A percentile compares a stretch with the other conserved stretches of the same genome.
Conservation (phyloP, 2,113 vertebrate species). For the Silurus asotus region DNA sequence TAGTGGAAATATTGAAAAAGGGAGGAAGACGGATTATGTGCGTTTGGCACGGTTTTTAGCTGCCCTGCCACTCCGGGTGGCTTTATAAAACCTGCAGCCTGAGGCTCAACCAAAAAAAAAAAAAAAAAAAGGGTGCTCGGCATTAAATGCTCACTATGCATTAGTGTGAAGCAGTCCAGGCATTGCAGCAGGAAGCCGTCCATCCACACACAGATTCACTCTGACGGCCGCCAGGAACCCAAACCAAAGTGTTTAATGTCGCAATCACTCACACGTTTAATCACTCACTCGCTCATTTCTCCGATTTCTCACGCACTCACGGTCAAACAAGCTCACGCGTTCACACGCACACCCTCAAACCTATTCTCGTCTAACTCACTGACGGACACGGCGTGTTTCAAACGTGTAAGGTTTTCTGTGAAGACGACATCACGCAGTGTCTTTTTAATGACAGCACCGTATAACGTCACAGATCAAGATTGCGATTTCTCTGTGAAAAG, state of each 20-base stretch:
- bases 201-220: background rate
- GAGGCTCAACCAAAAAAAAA: conserved; percentile 23
- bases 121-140: background rate
- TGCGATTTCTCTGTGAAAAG: background rate
- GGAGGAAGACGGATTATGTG: conserved; percentile 12
- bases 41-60: background rate
- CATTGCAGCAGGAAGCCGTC: conserved; percentile 8
- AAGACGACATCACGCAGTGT: background rate
- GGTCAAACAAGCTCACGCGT: background rate
- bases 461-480: background rate
- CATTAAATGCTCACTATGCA: conserved; percentile 11
- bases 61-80: background rate
- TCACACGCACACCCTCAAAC: background rate
- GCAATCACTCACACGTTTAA: background rate
- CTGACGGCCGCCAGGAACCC: background rate
- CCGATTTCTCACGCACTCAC: background rate
- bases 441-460: background rate
- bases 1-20: background rate
- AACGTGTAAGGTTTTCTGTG: background rate
- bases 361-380: background rate
- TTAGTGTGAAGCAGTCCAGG: background rate
- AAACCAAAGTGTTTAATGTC: background rate
- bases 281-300: background rate
- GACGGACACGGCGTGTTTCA: background rate
- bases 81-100: conserved; percentile 3